phyloP scores from a whole-genome alignment of 2,113 vertebrate species.

The Tangachromis dhanisi region DNA sequence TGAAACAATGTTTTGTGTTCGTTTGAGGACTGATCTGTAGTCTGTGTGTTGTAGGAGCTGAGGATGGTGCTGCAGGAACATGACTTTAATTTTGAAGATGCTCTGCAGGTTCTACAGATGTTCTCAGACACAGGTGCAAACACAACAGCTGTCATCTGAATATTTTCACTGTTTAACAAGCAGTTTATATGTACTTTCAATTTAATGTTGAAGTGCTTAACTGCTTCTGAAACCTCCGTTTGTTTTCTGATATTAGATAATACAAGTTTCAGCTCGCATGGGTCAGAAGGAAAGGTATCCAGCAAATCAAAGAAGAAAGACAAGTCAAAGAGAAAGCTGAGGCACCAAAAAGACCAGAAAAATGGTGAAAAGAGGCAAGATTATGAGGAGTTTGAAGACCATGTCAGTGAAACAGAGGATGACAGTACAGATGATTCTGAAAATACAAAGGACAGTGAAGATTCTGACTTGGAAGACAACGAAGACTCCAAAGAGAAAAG shows the following conservation, averaged over 20 bases:
- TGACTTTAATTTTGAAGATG: constrained; percentile 84
- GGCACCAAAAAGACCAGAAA: neutral
- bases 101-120: constrained; percentile 79
- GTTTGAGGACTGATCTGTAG: neutral
- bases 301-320: neutral
- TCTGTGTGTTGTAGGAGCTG: constrained; percentile 77
- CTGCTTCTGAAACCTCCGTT: neutral
- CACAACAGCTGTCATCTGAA: neutral
- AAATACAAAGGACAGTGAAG: constrained; percentile 17
- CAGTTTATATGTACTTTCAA: neutral
- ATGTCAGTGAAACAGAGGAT: neutral
- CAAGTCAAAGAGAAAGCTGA: neutral
- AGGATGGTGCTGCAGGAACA: constrained; percentile 86
- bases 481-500: neutral
- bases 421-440: neutral
- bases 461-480: neutral
- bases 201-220: neutral
- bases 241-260: neutral
- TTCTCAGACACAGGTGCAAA: constrained; percentile 77
- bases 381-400: neutral
- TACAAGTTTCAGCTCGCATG: constrained; percentile 8
- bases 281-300: neutral
- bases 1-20: neutral
- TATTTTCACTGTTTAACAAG: neutral
- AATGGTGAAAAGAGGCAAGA: neutral